Percentiles rank a stretch among this genome's conserved stretches.
Evolutionary conservation across 2,888 invertebrate genomes (phyloP).

Genomic region (Ethmia dodecea): DNA sequence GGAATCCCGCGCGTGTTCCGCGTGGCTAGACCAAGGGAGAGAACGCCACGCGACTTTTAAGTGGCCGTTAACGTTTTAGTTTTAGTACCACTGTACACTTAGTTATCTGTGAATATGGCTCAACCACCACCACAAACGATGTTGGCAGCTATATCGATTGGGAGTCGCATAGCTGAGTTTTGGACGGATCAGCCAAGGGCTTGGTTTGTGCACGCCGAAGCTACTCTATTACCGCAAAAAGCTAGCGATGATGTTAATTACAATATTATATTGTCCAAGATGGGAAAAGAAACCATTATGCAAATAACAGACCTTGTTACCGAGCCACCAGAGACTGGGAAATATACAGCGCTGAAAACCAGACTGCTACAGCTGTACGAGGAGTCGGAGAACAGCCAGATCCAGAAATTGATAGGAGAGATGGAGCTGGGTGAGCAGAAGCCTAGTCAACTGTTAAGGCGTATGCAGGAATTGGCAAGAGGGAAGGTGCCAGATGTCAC

Average conservation of each 20-base stretch:
- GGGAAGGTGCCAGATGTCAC: no score
- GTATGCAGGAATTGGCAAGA: not conserved
- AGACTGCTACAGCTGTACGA: constrained; percentile 13
- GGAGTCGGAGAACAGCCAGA: no score
- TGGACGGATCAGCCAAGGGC: no score
- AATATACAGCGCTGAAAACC: constrained; percentile 15
- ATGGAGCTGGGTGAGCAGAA: constrained; percentile 15
- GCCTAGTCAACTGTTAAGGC: not conserved
- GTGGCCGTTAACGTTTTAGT: no score
- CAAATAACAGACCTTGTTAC: constrained; percentile 21
- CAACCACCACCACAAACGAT: no score
- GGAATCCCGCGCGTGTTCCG: no score
- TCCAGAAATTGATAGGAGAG: constrained; percentile 13
- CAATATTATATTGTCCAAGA: constrained; percentile 17
- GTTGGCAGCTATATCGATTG: not conserved
- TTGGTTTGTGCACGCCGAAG: constrained; percentile 20
- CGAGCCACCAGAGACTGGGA: constrained; percentile 13
- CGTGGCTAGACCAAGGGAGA: no score
- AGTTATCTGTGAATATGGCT: no score
- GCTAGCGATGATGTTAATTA: constrained; percentile 15
- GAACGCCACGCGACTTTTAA: no score
- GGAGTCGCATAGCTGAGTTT: constrained; percentile 16
- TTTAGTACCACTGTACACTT: no score
- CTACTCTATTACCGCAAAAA: constrained; percentile 14
- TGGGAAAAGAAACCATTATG: constrained; percentile 17